Percentiles rank a stretch among this genome's conserved stretches.
phyloP scores from a whole-genome alignment of 1,140 invertebrate species.

The Ganaspis sp. region DNA sequence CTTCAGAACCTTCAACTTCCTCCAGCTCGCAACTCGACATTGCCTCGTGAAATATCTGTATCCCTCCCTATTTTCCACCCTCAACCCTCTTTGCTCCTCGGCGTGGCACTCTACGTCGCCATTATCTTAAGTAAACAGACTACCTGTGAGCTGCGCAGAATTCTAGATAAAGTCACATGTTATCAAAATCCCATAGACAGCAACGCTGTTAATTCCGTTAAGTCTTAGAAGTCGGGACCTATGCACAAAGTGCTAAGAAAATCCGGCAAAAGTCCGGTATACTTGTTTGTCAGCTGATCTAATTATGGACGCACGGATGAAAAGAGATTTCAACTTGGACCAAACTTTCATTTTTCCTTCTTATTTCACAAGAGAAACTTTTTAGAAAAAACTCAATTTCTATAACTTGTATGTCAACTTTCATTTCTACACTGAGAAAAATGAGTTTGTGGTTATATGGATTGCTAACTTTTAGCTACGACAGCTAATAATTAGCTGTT shows the following conservation, averaged over 20 bases:
- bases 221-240: slow-evolving; percentile 48
- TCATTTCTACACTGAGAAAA: too few species aligned
- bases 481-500: too few species aligned
- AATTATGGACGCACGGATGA: not conserved
- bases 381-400: too few species aligned
- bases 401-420: too few species aligned
- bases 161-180: slow-evolving; percentile 71
- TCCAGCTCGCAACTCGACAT: slow-evolving; percentile 50
- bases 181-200: slow-evolving; percentile 68
- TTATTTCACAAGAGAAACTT: too few species aligned
- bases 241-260: not conserved
- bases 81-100: slow-evolving; percentile 2
- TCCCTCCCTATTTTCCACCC: slow-evolving; percentile 31
- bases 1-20: slow-evolving; percentile 38
- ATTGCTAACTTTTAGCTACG: too few species aligned
- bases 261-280: slow-evolving; percentile 11
- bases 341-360: not conserved
- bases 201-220: slow-evolving; percentile 65
- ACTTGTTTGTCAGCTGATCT: not conserved
- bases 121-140: slow-evolving; percentile 75
- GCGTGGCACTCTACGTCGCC: slow-evolving; percentile 58
- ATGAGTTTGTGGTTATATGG: too few species aligned
- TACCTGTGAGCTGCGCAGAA: slow-evolving; percentile 61
- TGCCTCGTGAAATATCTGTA: slow-evolving; percentile 62
- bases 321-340: not conserved